Base-by-base conservation (phyloP, 2,113 vertebrate genomes). In the Tragulus kanchil region DNA sequence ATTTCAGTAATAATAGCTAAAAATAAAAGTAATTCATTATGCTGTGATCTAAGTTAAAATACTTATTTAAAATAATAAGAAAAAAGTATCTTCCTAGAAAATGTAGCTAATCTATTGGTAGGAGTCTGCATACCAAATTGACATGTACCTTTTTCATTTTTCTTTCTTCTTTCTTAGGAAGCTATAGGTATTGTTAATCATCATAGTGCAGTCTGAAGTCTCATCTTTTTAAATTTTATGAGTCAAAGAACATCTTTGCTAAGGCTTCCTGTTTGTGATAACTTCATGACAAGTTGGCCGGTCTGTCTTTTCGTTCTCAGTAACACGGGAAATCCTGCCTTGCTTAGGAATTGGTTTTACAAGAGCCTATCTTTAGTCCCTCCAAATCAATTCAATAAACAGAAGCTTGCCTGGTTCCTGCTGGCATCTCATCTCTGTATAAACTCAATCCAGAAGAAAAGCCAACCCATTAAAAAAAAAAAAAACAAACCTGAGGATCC, bases 311-410 rank as follows among this genome's bases (percentile, higher is more conserved):
- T 54, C 90, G 12, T 81, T 64, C 21, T 84, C 69, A 54, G 6
- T 45, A 28, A 58, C 28, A 25, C 16, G 48, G 19, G 78, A 85
- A 92, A 93, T 50, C 25, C 85, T 94, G 42, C 21, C n/a, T 90
- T 48, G 52, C n/a, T 91, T 59, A 89, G n/a, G 58, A 89, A 31
- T 77, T 83, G 59, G 19, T 77, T 89, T 87, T 59, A 90, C 1
- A 69, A 82, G 87, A 87, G 9, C 26, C 11, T 85, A 17, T 95
- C 2, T 84, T 69, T 26, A 69, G 50, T 65, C 42, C 54, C 21
- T 85, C 62, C 79, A 95, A 36, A 65, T 96, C 85, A 94, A 59
- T 45, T 95, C 86, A 84, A 28, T 54, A 56, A 86, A 89, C 25
- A 79, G 79, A 93, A 52, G 45, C 90, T 82, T 85, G 15, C 65